These are phyloP conservation scores for Amazona vittata DNA, from an alignment of 2,113 vertebrate species.

Conservation along the genomic window DNA sequence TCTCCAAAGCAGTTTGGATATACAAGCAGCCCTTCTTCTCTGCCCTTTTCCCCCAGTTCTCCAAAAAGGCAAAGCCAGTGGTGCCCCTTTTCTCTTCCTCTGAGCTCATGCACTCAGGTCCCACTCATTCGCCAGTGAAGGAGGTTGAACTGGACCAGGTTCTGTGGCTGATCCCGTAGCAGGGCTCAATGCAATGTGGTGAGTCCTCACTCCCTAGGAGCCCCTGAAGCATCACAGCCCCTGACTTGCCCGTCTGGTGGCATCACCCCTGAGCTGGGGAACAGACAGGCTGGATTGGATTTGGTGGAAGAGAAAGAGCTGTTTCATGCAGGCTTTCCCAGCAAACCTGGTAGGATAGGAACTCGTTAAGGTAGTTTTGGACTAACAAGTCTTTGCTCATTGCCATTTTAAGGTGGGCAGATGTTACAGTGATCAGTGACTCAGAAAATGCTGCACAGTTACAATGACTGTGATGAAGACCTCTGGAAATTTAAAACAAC, in stretches of 20 bases:
- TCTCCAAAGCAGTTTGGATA: background rate
- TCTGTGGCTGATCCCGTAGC: background rate
- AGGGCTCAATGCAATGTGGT: rapidly evolving
- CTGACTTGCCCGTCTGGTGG: background rate
- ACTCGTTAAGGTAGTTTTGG: background rate
- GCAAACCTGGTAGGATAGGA: background rate
- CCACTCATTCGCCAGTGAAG: background rate
- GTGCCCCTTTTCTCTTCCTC: background rate
- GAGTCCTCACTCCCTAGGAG: background rate
- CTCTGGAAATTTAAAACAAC: background rate
- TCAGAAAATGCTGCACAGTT: background rate
- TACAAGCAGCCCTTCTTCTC: background rate
- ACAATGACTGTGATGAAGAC: background rate
- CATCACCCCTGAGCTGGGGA: background rate
- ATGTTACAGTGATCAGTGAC: background rate
- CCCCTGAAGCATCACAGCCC: background rate
- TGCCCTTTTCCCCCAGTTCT: background rate
- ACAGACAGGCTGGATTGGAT: background rate
- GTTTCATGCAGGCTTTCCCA: rapidly evolving
- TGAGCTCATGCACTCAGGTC: background rate
- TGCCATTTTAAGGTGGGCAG: background rate
- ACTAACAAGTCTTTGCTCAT: background rate
- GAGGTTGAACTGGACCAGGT: background rate
- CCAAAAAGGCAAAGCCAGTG: rapidly evolving
- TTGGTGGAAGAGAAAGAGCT: background rate